Evolutionary conservation across 2,888 invertebrate genomes (phyloP), one percentile per base, ranked within the genome.

Genomic region (Ormyrus pomaceus): DNA sequence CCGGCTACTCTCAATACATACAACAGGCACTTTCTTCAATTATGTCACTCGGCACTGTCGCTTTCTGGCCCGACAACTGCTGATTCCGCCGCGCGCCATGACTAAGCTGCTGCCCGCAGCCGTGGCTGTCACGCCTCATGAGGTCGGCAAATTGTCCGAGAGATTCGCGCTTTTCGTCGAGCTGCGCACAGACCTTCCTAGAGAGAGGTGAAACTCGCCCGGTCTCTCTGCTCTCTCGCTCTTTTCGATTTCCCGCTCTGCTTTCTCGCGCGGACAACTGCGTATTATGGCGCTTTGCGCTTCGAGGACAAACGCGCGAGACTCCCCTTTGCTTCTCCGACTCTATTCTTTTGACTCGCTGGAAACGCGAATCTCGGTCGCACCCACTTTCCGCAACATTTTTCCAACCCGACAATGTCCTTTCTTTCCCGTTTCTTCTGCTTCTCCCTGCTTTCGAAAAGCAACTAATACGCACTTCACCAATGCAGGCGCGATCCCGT

Each of bases 11-110:
- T 66, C 59, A 48, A 13, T 64, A 46, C n/a, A 6, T 73, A 62
- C 10, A 46, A 11, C 13, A 3, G 34, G 75, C 68, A 68, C 75
- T 75, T 61, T 68, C 68, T 62, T 69, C 55, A 55, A 69, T 69
- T 77, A 69, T 70, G 61, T 77, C 69, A 77, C 76, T 70, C 48
- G 62, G 62, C 76, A 77, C 76, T 77, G 76, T 68, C 61, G 76
- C 69, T 69, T 69, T 77, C 75, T 56, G 68, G 69, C 76, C 34
- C 76, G 69, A 62, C 53, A n/a, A 65, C 73, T 48, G 50, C 50
- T 53, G 58, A 46, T 58, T 7, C 13, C 64, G 55, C 61, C 61
- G n/a, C 5, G 70, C 59, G 62, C 73, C 73, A 64, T 64, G 64
- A 64, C 56, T 34, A 34, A 34, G 34, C 34, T 34, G 59, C 46